Conservation (phyloP, 2,113 vertebrate species). For the Apus apus region DNA sequence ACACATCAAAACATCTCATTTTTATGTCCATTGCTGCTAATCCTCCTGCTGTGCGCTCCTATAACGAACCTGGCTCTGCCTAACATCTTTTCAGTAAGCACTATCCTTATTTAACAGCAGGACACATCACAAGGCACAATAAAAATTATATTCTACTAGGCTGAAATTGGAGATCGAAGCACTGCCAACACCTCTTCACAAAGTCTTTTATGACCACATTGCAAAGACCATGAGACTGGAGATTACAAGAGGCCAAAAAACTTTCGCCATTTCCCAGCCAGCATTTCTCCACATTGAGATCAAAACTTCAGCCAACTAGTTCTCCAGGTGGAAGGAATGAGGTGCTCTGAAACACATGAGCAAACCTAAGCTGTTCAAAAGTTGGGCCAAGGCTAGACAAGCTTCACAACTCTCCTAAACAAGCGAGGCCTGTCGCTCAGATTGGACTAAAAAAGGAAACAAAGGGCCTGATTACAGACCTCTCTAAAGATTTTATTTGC, state of each 20-base stretch:
- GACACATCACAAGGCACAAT: background rate
- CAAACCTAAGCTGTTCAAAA: background rate
- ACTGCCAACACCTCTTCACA: background rate
- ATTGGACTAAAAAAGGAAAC: constrained; percentile 57
- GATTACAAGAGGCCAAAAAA: background rate
- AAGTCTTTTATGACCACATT: background rate
- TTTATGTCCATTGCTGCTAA: background rate
- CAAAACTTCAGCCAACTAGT: background rate
- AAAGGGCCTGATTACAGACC: constrained; percentile 61
- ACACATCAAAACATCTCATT: background rate
- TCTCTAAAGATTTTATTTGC: constrained; percentile 41
- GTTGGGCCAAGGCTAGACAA: constrained; percentile 31
- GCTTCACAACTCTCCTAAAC: constrained; percentile 23
- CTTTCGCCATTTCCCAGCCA: background rate
- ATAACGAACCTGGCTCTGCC: background rate
- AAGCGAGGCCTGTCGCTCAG: constrained; percentile 1
- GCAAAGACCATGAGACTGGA: background rate
- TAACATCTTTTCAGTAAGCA: background rate
- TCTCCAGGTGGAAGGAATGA: background rate
- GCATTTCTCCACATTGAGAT: background rate
- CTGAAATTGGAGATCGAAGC: background rate
- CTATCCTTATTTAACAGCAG: background rate
- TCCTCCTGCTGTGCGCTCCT: background rate
- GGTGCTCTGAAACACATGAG: background rate
- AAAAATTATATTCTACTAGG: background rate